Percentiles rank a stretch among this genome's conserved stretches.
These are phyloP conservation scores for Drosophila pegasa DNA, from an alignment of 2,888 invertebrate genomes.

Conservation along the genomic window DNA sequence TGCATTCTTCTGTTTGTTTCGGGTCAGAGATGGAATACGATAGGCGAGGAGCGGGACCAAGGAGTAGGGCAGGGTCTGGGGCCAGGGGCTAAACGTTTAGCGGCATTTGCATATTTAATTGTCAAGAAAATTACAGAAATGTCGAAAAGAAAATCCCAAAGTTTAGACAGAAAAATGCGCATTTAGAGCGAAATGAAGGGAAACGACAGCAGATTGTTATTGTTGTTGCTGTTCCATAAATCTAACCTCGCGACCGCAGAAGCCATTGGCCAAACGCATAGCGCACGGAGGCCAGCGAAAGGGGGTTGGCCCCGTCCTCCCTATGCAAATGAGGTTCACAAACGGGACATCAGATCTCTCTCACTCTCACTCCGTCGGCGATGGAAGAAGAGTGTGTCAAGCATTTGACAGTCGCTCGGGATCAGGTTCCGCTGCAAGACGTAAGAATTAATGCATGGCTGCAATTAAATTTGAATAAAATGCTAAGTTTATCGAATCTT, in stretches of 20 bases:
- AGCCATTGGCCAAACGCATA: constrained; percentile 23
- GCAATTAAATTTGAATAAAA: constrained; percentile 78
- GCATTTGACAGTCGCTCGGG: constrained; percentile 62
- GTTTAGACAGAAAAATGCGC: constrained; percentile 33
- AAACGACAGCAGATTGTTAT: constrained; percentile 1
- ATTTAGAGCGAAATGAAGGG: neutral
- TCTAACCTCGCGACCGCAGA: constrained; percentile 27
- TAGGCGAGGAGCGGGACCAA: constrained; percentile 1
- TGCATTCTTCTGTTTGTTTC: neutral
- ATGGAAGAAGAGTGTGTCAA: constrained; percentile 55
- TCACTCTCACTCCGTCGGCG: neutral
- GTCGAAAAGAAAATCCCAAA: constrained; percentile 34
- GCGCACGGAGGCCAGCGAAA: neutral
- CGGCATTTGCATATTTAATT: constrained; percentile 74
- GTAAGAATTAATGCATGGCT: constrained; percentile 63
- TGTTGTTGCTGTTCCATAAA: constrained; percentile 41
- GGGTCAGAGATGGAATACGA: constrained; percentile 1
- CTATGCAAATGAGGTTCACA: constrained; percentile 47
- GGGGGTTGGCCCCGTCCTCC: constrained; percentile 3
- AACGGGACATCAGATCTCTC: constrained; percentile 3
- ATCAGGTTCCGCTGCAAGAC: constrained; percentile 58
- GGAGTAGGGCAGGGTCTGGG: neutral
- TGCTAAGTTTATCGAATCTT: constrained; percentile 57
- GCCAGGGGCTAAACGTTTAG: constrained; percentile 46
- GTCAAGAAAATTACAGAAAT: constrained; percentile 63